Conservation (phyloP, 2,888 invertebrate species). For the Drosophila trichaetosa region DNA sequence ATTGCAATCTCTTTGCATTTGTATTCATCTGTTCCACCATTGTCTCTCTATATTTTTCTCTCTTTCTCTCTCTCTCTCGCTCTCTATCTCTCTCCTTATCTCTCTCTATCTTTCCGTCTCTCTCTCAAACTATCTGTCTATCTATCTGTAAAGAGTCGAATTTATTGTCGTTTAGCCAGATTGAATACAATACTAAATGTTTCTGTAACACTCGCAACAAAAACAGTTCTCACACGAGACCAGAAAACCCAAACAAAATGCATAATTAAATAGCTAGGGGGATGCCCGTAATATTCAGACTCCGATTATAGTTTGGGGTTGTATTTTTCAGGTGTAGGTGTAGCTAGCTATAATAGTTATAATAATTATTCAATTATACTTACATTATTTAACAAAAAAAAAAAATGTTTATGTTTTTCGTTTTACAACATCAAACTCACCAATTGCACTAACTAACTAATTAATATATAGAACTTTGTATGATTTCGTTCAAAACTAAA, state of each 20-base stretch:
- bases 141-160: slow-evolving; percentile 16
- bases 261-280: not conserved
- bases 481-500: slow-evolving; percentile 30
- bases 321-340: slow-evolving; percentile 4
- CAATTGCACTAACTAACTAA: slow-evolving; percentile 61
- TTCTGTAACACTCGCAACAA: slow-evolving; percentile 37
- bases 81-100: slow-evolving; percentile 18
- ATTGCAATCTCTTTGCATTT: slow-evolving; percentile 58
- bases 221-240: slow-evolving; percentile 9
- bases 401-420: slow-evolving; percentile 14
- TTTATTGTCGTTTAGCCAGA: slow-evolving; percentile 4
- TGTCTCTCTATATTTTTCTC: slow-evolving; percentile 8
- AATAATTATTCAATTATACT: slow-evolving; percentile 39
- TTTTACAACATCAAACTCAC: slow-evolving; percentile 65
- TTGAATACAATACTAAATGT: slow-evolving; percentile 18
- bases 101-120: slow-evolving; percentile 1
- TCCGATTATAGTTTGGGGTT: slow-evolving; percentile 10
- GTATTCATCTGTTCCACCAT: slow-evolving; percentile 49
- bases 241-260: not conserved
- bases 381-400: slow-evolving; percentile 36
- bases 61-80: not conserved
- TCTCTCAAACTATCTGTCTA: slow-evolving; percentile 17
- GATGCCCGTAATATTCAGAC: not conserved
- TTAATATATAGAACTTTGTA: slow-evolving; percentile 40
- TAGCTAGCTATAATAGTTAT: slow-evolving; percentile 11